Base-by-base conservation (phyloP, 1,140 invertebrate genomes). In the Caerostris darwini region DNA sequence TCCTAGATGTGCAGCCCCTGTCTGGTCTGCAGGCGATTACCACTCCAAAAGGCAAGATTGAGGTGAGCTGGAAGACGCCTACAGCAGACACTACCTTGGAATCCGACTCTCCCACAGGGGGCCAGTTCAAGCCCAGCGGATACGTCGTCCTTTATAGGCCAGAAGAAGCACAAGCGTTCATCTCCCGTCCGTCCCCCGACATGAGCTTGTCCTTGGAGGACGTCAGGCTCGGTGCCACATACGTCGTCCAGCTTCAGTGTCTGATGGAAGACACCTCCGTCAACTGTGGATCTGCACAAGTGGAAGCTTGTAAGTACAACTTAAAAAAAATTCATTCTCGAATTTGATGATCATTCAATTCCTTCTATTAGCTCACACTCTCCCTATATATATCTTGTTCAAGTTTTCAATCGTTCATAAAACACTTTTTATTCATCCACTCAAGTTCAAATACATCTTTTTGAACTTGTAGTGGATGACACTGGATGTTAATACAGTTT, bases 31-130 rank as follows among this genome's bases (percentile, higher is more conserved):
- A 85, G 14, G 93, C 93, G 7, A 85, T 59, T 2, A 94, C 93
- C 8, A 94, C 93, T 10, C 50, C 87, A 4, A 85, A 94, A 54
- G 93, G 93, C 4, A 57, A 90, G 56, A 94, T 94, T 19, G 81
- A 90, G 58, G 93, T 94, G 3, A 90, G 8, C 0, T 94, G 93
- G 93, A 64, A 86, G 7, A 34, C 61, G 7, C 93, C 93, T 3
- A 56, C 58, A 3, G 88, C 34, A 5, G 88, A 64, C 50, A 94
- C 58, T 7, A 86, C 88, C 3, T 19, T 94, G 10, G 88, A 90
- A 50, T 7, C 7, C 3, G 81, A 57, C 17, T 14, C 64, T 54
- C 34, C 57, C 2, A 58, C 53, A 0, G 19, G n/a, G 3, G 93
- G 5, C 69, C 92, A 19, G 7, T 82, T 5, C 10, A 89, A 53